Evolutionary conservation across 2,797 vertebrate species (phyloP), one percentile per base, ranked within the genome.

Genomic region (Spinus pinus): DNA sequence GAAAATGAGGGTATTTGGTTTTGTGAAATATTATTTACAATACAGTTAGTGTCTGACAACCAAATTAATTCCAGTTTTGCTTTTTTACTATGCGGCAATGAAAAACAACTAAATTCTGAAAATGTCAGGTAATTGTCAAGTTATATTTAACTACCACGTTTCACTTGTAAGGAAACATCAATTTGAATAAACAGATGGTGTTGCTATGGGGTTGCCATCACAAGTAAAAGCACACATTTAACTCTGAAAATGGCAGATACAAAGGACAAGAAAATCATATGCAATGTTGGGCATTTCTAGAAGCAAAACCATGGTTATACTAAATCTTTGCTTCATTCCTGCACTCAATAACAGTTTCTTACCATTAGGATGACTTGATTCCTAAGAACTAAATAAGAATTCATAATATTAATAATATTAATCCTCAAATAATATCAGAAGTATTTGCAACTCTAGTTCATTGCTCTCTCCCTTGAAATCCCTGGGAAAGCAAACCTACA

Each of bases 51-150:
- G 71, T 64, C 61, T 54, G 47, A 65, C 30, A 65, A 28, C 27
- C 57, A 82, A 73, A 80, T 64, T 67, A 64, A 80, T 88, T 89
- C 77, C 60, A 79, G 18, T 30, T 80, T 65, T 73, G 5, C 46
- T 53, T 85, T 92, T 83, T 86, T 35, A 86, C 46, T 84, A 74
- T 3, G 33, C 23, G 42, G 69, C 77, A 71, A 70, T 67, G 25
- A 86, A 91, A 86, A 86, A 58, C 31, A 90, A 23, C 39, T 56
- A 50, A 90, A 71, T 41, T 60, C 66, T 33, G 71, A 69, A 94
- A 95, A 71, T 49, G 23, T 82, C 84, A 93, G 73, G 70, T 96
- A 93, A 91, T 62, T 81, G n/a, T 86, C 75, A 92, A 77, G 77
- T 80, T 96, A 62, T 80, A 91, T 96, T 92, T 97, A 94, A 74